These are phyloP conservation scores for Cryptoprocta ferox DNA, from an alignment of 2,797 vertebrate genomes.

Conservation along the genomic window DNA sequence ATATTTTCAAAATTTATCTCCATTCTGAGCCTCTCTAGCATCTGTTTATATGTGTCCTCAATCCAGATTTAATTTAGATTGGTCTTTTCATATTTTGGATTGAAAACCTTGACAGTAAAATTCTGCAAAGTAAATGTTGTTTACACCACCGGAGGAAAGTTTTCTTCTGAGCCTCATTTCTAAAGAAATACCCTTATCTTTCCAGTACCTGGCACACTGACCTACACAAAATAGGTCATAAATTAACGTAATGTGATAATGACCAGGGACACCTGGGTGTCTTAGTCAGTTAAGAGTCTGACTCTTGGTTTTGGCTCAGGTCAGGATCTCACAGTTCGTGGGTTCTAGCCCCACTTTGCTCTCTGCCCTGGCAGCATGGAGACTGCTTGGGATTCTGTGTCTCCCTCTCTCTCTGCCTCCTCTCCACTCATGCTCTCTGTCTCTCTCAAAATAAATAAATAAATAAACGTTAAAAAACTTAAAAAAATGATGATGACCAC, in stretches of 20 bases:
- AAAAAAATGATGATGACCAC: no score
- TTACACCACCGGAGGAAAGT: background rate
- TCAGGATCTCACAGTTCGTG: no score
- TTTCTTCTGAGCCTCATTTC: background rate
- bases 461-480: no score
- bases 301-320: no score
- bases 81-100: background rate
- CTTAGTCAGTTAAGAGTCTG: no score
- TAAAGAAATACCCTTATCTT: constrained; percentile 17
- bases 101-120: constrained; percentile 11
- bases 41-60: background rate
- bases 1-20: constrained; percentile 42
- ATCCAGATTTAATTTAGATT: constrained; percentile 71
- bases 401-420: no score
- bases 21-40: background rate
- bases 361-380: no score
- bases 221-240: background rate
- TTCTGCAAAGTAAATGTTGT: background rate
- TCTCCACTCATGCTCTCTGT: no score
- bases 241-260: background rate
- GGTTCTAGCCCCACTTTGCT: no score
- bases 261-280: background rate
- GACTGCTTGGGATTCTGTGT: no score
- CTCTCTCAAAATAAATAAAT: no score
- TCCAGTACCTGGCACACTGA: background rate